A percentile compares a stretch with the other conserved stretches of the same genome.
These are phyloP conservation scores for Anseranas semipalmata DNA, from an alignment of 2,113 vertebrate genomes.

Conservation along the genomic window DNA sequence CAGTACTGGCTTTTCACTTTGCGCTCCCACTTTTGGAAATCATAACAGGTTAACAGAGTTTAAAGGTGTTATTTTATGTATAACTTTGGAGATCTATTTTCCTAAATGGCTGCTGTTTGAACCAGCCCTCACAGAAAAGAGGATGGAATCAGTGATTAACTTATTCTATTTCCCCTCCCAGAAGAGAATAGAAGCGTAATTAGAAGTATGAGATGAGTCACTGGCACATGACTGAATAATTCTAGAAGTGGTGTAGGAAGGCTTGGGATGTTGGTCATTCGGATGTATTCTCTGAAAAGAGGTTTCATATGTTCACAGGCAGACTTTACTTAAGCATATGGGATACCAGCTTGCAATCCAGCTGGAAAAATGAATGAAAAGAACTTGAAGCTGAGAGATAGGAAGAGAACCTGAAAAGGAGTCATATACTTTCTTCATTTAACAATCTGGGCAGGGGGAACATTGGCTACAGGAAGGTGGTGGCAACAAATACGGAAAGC, in stretches of 20 bases:
- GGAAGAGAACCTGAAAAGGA: not conserved
- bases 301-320: not conserved
- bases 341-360: conserved; percentile 37
- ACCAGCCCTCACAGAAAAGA: not conserved
- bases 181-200: not conserved
- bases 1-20: not conserved
- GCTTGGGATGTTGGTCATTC: not conserved
- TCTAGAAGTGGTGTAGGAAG: not conserved
- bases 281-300: not conserved
- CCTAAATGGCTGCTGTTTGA: not conserved
- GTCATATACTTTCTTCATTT: not conserved
- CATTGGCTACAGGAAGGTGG: conserved; percentile 5
- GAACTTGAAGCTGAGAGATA: not conserved
- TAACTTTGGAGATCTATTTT: not conserved
- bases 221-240: not conserved
- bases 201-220: conserved; percentile 3
- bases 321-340: conserved; percentile 51
- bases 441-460: not conserved
- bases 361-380: conserved; percentile 29
- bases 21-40: not conserved
- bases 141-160: not conserved
- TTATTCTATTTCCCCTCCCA: not conserved
- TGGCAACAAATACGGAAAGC: conserved; percentile 6
- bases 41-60: not conserved
- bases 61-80: not conserved